Evolutionary conservation across 1,140 invertebrate genomes (phyloP).

Genomic region (Lepidotrigona ventralis): DNA sequence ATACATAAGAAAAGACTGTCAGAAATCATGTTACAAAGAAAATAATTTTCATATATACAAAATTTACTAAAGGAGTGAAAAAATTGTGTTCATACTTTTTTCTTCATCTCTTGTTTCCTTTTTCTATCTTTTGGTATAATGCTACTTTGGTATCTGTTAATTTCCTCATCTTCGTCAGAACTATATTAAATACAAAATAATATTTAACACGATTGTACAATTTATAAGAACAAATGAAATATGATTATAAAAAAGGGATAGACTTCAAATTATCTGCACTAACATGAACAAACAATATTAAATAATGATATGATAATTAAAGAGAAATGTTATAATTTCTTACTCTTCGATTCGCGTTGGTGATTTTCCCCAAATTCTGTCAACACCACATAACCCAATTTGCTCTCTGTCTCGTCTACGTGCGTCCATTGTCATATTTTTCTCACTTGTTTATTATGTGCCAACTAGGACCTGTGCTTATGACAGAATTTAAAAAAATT

Average conservation of each 20-base stretch:
- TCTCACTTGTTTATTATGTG: constrained; percentile 25
- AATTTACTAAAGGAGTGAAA: background rate
- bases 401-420: constrained; percentile 86
- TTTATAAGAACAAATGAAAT: background rate
- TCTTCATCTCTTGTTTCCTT: constrained; percentile 82
- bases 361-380: constrained; percentile 87
- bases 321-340: constrained; percentile 58
- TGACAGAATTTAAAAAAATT: background rate
- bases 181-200: constrained; percentile 56
- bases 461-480: background rate
- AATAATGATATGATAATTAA: no score
- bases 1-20: background rate
- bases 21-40: constrained; percentile 43
- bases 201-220: constrained; percentile 40
- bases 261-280: background rate
- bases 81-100: constrained; percentile 75
- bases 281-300: background rate
- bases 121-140: constrained; percentile 81
- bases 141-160: constrained; percentile 76
- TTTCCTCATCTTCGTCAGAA: constrained; percentile 80
- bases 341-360: constrained; percentile 83
- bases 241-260: background rate
- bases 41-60: constrained; percentile 67
- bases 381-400: constrained; percentile 85
- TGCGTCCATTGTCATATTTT: constrained; percentile 78